Conservation (phyloP, 2,113 vertebrate species). For the Penelope pileata region DNA sequence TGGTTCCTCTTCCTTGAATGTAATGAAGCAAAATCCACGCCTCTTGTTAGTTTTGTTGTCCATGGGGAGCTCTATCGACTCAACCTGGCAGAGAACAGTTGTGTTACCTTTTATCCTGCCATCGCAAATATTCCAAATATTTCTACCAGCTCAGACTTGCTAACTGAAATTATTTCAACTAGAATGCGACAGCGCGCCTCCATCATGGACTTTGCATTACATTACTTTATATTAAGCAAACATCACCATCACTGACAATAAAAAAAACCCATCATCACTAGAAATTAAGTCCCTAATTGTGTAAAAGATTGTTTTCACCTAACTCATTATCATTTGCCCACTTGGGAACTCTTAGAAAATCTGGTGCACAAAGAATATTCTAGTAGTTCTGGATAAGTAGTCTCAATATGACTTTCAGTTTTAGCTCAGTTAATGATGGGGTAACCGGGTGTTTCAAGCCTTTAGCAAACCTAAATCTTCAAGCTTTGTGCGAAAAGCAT, state of each 20-base stretch:
- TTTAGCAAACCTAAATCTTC: not conserved
- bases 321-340: not conserved
- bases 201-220: not conserved
- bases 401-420: not conserved
- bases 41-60: slow-evolving; percentile 99
- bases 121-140: not conserved
- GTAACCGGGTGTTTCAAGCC: not conserved
- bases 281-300: not conserved
- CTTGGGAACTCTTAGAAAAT: not conserved
- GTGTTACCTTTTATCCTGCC: not conserved
- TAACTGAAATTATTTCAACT: not conserved
- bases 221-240: not conserved
- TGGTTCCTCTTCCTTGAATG: slow-evolving; percentile 95
- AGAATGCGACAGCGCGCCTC: not conserved
- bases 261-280: not conserved
- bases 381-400: not conserved
- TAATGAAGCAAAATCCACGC: slow-evolving; percentile 98
- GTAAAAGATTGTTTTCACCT: not conserved
- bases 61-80: slow-evolving; percentile 97
- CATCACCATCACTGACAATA: not conserved
- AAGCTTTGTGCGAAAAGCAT: not conserved
- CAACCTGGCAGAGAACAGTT: slow-evolving; percentile 80
- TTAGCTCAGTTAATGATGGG: not conserved
- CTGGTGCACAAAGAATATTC: not conserved
- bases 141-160: not conserved